Evolutionary conservation across 2,113 vertebrate species (phyloP).

Genomic region (Hemiscyllium ocellatum): DNA sequence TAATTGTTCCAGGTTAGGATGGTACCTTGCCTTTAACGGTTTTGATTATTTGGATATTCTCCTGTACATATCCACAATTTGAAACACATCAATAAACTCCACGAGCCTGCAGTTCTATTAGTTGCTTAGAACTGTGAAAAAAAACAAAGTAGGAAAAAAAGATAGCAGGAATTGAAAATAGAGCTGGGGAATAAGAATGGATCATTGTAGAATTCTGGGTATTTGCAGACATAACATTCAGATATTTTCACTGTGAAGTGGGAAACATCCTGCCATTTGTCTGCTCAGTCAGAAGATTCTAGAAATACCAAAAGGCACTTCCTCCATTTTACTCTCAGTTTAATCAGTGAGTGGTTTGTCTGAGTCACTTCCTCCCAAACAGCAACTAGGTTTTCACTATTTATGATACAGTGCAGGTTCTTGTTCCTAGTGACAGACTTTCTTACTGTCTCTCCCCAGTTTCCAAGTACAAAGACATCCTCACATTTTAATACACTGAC

Average conservation of each 20-base stretch:
- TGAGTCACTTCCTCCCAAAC: neutral
- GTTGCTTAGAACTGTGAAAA: neutral
- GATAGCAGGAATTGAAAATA: neutral
- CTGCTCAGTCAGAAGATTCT: neutral
- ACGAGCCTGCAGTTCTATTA: neutral
- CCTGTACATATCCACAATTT: neutral
- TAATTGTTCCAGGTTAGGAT: too few relatives aligned
- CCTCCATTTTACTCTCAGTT: neutral
- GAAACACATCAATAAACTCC: neutral
- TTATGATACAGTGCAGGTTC: neutral
- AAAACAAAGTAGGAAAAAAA: neutral
- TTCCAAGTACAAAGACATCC: neutral
- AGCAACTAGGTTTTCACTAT: neutral
- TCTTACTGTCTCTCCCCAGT: neutral
- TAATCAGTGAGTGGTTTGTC: neutral
- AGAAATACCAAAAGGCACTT: neutral
- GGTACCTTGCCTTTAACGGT: neutral
- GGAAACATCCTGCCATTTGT: neutral
- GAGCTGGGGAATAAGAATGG: neutral
- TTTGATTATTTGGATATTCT: neutral
- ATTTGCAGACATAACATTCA: neutral
- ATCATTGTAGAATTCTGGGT: neutral
- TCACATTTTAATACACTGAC: neutral
- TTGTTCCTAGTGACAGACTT: too few relatives aligned
- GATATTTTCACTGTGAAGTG: neutral